Percentiles rank a stretch among this genome's conserved stretches.
Evolutionary conservation across 2,113 vertebrate genomes (phyloP).

Genomic region (Opisthocomus hoazin): DNA sequence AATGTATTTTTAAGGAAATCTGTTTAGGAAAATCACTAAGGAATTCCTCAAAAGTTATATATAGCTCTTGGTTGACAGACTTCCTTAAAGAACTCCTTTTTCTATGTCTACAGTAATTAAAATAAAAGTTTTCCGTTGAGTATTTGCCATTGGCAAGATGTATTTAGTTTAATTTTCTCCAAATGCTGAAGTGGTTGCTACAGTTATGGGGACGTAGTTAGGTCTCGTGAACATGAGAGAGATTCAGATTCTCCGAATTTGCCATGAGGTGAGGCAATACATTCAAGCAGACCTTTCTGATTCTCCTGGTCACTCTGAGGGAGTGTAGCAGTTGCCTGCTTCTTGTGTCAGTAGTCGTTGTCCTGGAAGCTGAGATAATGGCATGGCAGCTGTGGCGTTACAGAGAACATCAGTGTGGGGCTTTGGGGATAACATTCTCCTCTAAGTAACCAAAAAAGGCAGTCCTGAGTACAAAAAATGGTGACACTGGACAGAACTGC

Average conservation of each 20-base stretch:
- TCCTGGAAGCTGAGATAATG: not conserved
- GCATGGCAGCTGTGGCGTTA: not conserved
- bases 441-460: not conserved
- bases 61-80: slow-evolving; percentile 47
- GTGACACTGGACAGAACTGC: not conserved
- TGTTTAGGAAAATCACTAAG: slow-evolving; percentile 56
- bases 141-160: slow-evolving; percentile 47
- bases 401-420: not conserved
- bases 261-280: not conserved
- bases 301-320: not conserved
- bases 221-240: not conserved
- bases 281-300: not conserved
- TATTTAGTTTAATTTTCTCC: slow-evolving; percentile 59
- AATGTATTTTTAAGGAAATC: slow-evolving; percentile 52
- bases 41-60: slow-evolving; percentile 57
- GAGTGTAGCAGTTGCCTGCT: not conserved
- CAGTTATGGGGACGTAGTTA: slow-evolving; percentile 3
- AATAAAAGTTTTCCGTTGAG: slow-evolving; percentile 46
- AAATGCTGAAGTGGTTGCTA: slow-evolving; percentile 46
- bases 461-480: not conserved
- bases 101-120: slow-evolving; percentile 56
- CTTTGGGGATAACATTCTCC: not conserved
- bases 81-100: slow-evolving; percentile 44
- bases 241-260: not conserved
- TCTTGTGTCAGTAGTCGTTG: not conserved